phyloP scores from a whole-genome alignment of 2,113 vertebrate species.

The Syrrhaptes paradoxus region DNA sequence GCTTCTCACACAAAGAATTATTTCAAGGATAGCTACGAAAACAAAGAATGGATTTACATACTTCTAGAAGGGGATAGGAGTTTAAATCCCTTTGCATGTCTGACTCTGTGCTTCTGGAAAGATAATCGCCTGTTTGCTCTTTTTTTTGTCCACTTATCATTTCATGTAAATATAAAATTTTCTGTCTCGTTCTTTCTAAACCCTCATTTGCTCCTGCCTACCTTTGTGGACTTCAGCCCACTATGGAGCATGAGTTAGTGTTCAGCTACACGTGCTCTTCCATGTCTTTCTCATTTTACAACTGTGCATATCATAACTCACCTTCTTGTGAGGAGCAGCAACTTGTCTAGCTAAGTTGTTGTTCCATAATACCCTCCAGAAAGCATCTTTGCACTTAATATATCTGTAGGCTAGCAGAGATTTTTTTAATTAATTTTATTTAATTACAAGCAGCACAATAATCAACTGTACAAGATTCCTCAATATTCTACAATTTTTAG shows the following conservation, averaged over 20 bases:
- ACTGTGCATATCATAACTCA: neutral
- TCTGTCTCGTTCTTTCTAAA: neutral
- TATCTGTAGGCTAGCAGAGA: neutral
- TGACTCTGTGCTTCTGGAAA: neutral
- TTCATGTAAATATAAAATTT: neutral
- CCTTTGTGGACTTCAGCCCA: neutral
- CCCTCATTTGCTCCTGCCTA: neutral
- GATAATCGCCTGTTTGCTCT: neutral
- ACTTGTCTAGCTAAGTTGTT: neutral
- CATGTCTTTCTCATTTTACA: neutral
- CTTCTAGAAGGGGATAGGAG: neutral
- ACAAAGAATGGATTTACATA: neutral
- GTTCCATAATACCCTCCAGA: neutral
- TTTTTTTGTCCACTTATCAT: neutral
- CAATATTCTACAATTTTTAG: neutral
- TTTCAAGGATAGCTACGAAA: neutral
- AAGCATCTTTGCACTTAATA: neutral
- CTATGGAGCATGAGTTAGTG: neutral
- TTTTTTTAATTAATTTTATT: too few relatives aligned
- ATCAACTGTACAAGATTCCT: neutral
- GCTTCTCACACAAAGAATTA: neutral
- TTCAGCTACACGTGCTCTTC: neutral
- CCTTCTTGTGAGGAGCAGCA: neutral
- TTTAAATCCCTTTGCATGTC: neutral
- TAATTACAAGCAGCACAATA: neutral